phyloP scores from a whole-genome alignment of 2,888 invertebrate genomes.

The Sepioteuthis lessoniana region DNA sequence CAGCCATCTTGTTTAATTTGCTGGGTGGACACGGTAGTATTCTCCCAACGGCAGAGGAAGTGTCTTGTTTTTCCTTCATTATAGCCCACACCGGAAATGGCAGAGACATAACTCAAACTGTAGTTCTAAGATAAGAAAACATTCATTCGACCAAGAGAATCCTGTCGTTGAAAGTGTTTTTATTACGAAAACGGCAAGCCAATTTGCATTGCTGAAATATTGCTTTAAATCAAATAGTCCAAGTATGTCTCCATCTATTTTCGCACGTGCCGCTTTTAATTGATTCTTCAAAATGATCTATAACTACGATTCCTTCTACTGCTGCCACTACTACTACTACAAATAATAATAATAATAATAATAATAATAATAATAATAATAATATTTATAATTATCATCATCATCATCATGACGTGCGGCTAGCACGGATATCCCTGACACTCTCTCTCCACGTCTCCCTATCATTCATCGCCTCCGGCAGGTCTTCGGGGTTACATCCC shows the following conservation, averaged over 20 bases:
- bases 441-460: too few species aligned
- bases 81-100: neutral
- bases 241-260: neutral
- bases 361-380: too few species aligned
- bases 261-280: neutral
- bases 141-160: neutral
- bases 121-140: slow-evolving; percentile 10
- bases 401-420: too few species aligned
- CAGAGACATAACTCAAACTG: neutral
- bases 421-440: too few species aligned
- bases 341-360: neutral
- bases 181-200: neutral
- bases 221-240: neutral
- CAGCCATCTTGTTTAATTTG: neutral
- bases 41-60: neutral
- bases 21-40: neutral
- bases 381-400: too few species aligned
- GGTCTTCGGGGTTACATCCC: too few species aligned
- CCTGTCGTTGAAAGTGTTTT: neutral
- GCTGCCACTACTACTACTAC: neutral
- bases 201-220: neutral
- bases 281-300: neutral
- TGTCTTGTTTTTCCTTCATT: slow-evolving; percentile 21
- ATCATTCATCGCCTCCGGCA: too few species aligned
- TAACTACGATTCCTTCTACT: neutral